Conservation (phyloP, 2,113 vertebrate species). For the Coptodon rendalli region DNA sequence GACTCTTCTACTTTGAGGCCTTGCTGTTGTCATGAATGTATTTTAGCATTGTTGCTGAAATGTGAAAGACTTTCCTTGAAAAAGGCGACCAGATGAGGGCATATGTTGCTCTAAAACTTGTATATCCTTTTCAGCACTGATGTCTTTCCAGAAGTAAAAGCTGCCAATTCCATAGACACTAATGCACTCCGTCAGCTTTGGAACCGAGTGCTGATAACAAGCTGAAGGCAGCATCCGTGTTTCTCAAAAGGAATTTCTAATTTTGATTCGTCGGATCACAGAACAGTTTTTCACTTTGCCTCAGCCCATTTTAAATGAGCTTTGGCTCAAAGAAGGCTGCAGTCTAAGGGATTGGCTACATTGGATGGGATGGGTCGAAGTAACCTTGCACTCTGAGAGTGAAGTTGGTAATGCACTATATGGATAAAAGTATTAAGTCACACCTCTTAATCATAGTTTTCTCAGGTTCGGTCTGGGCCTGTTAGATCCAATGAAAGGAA, state of each 20-base stretch:
- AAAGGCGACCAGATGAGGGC: fast-evolving
- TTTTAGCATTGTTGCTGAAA: background rate
- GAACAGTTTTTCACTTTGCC: background rate
- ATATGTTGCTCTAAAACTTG: background rate
- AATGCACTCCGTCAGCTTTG: background rate
- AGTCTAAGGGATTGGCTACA: background rate
- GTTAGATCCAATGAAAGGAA: background rate
- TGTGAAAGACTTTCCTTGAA: fast-evolving
- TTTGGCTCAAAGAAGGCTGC: background rate
- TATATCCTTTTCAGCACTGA: background rate
- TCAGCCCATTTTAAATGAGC: background rate
- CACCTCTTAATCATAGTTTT: background rate
- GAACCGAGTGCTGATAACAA: background rate
- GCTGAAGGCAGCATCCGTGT: background rate
- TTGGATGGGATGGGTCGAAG: background rate
- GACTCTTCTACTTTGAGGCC: background rate
- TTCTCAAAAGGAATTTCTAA: background rate
- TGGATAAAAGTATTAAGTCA: background rate
- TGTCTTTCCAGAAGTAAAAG: background rate
- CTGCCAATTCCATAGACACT: background rate
- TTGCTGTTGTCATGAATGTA: background rate
- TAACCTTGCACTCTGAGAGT: background rate
- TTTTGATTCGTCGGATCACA: fast-evolving
- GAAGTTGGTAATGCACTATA: background rate
- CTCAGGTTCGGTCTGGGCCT: background rate